Evolutionary conservation across 2,888 invertebrate genomes (phyloP).

Genomic region (Ernsta delagoae): DNA sequence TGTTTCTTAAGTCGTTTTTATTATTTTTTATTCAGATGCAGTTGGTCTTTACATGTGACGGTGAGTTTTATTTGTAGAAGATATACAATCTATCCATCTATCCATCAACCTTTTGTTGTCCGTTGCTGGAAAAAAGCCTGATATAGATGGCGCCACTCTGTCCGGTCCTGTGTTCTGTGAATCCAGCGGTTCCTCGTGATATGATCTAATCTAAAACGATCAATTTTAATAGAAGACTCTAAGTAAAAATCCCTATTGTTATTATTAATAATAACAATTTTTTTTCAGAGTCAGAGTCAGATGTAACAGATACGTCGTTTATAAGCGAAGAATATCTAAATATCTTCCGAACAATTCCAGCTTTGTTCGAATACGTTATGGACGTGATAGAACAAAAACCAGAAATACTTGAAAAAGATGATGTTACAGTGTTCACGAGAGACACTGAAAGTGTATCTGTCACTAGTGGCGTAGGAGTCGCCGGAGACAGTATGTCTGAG

Average conservation of each 20-base stretch:
- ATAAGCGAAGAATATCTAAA: conserved; percentile 19
- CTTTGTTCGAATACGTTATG: conserved; percentile 29
- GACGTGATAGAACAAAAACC: conserved; percentile 18
- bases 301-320: conserved; percentile 17
- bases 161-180: too few species aligned
- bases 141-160: too few species aligned
- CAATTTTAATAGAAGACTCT: too few species aligned
- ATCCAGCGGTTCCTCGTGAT: too few species aligned
- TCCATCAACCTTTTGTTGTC: too few species aligned
- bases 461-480: not conserved
- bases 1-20: conserved; percentile 21
- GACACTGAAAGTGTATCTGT: not conserved
- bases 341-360: conserved; percentile 22
- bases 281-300: conserved; percentile 25
- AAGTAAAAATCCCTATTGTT: too few species aligned
- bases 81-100: too few species aligned
- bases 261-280: too few species aligned
- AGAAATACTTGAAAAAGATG: conserved; percentile 33
- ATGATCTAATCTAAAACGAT: too few species aligned
- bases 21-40: conserved; percentile 5
- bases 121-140: too few species aligned
- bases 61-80: not conserved
- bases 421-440: conserved; percentile 21
- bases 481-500: not conserved
- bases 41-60: conserved; percentile 16